A percentile compares a stretch with the other conserved stretches of the same genome.
phyloP scores from a whole-genome alignment of 2,888 invertebrate species.

The Synergus gifuensis region DNA sequence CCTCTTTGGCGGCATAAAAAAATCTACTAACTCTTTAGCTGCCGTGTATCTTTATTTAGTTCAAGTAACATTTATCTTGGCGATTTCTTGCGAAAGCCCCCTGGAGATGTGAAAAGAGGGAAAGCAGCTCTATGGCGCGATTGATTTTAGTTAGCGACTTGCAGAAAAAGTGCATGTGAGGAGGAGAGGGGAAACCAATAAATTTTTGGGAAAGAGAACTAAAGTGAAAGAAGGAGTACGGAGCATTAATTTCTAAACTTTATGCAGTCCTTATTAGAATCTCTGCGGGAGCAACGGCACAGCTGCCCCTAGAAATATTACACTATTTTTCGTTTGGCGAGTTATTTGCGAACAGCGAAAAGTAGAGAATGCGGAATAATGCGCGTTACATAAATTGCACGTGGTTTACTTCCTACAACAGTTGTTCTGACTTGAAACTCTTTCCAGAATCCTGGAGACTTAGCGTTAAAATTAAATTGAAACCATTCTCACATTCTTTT shows the following conservation, averaged over 20 bases:
- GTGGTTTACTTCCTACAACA: constrained; percentile 27
- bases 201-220: constrained; percentile 17
- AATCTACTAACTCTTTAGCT: constrained; percentile 5
- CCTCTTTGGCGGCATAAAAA: constrained; percentile 12
- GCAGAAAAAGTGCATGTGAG: constrained; percentile 34
- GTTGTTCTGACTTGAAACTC: constrained; percentile 30
- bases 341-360: constrained; percentile 43
- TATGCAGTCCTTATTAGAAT: constrained; percentile 43
- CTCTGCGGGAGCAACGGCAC: constrained; percentile 32
- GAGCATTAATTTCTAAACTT: constrained; percentile 40
- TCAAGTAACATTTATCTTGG: constrained; percentile 31
- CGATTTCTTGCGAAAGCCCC: constrained; percentile 29
- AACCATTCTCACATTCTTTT: not conserved
- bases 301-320: constrained; percentile 41
- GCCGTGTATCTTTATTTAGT: constrained; percentile 36
- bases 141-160: constrained; percentile 40
- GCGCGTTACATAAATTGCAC: constrained; percentile 33
- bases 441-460: constrained; percentile 1
- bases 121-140: constrained; percentile 31
- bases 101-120: constrained; percentile 38
- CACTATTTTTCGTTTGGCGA: constrained; percentile 41
- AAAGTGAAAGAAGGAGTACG: constrained; percentile 33
- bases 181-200: constrained; percentile 30
- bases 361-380: constrained; percentile 30
- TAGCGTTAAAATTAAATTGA: constrained; percentile 1